Evolutionary conservation across 1,140 invertebrate genomes (phyloP).

Genomic region (Zaprionus camerounensis): DNA sequence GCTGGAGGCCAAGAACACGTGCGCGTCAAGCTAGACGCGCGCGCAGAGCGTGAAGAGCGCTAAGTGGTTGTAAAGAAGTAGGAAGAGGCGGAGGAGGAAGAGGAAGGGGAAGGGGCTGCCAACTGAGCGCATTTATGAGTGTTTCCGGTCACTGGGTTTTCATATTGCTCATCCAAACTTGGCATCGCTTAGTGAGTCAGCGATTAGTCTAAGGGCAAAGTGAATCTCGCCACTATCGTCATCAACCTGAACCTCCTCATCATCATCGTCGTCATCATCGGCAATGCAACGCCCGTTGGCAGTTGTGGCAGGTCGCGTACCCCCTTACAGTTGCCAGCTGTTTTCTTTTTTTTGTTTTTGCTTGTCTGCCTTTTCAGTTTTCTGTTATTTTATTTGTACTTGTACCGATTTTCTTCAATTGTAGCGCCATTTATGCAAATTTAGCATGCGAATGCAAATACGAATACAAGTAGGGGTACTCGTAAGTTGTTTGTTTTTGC

Average conservation of each 20-base stretch:
- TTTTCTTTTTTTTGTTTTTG: constrained; percentile 46
- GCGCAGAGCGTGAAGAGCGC: constrained; percentile 62
- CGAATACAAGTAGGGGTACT: constrained; percentile 26
- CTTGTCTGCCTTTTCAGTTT: constrained; percentile 36
- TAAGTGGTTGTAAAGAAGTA: constrained; percentile 26
- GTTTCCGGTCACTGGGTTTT: constrained; percentile 65
- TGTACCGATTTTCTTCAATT: constrained; percentile 80
- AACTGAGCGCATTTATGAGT: constrained; percentile 63
- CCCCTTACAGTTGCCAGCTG: constrained; percentile 40
- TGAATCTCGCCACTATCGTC: background rate
- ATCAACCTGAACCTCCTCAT: constrained; percentile 11
- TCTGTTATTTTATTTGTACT: constrained; percentile 65
- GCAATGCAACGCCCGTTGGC: constrained; percentile 17
- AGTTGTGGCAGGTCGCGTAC: constrained; percentile 51
- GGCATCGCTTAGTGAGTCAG: constrained; percentile 58
- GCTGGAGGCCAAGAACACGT: constrained; percentile 68
- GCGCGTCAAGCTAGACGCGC: constrained; percentile 22
- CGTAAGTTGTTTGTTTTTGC: constrained; percentile 70
- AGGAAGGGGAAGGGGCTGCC: background rate
- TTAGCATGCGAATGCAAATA: constrained; percentile 61
- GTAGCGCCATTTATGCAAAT: constrained; percentile 81
- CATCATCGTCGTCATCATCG: constrained; percentile 3
- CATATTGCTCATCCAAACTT: constrained; percentile 38
- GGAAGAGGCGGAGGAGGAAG: background rate
- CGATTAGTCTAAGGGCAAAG: constrained; percentile 34